These are phyloP conservation scores for Cryptocheilus praepositus DNA, from an alignment of 2,888 invertebrate species.

Conservation along the genomic window DNA sequence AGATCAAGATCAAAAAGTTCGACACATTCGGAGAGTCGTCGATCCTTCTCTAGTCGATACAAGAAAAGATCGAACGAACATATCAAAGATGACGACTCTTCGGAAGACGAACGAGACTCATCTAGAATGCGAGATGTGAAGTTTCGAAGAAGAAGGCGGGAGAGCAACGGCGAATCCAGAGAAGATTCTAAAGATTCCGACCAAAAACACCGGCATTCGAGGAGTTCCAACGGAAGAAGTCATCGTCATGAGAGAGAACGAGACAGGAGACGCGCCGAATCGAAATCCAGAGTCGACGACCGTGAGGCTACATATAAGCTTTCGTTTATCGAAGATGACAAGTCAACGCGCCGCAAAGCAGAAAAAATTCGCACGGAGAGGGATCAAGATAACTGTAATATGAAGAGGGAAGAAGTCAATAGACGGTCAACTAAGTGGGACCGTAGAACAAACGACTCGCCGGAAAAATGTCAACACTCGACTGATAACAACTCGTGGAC, in stretches of 20 bases:
- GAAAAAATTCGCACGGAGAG: not conserved
- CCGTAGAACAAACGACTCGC: too few species aligned
- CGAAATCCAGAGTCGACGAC: not conserved
- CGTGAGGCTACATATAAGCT: not conserved
- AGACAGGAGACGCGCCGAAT: not conserved
- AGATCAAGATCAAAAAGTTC: conserved; percentile 17
- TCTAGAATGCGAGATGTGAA: conserved; percentile 22
- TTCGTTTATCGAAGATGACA: too few species aligned
- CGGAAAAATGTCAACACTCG: not conserved
- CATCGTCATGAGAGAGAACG: not conserved
- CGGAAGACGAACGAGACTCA: conserved; percentile 18
- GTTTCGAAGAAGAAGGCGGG: conserved; percentile 12
- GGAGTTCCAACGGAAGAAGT: conserved; percentile 7
- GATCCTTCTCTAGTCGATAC: conserved; percentile 18
- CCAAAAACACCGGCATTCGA: not conserved
- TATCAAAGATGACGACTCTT: conserved; percentile 19
- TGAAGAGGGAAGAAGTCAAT: conserved; percentile 5
- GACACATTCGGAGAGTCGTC: conserved; percentile 31
- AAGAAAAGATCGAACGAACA: conserved; percentile 17
- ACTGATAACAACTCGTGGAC: not conserved
- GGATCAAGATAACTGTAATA: not conserved
- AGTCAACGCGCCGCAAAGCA: not conserved
- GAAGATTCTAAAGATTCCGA: not conserved
- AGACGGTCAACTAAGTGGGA: not conserved
- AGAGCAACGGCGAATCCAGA: conserved; percentile 8